Percentiles rank a stretch among this genome's conserved stretches.
These are phyloP conservation scores for Brachionus sp. DNA, from an alignment of 1,140 invertebrate genomes.

Conservation along the genomic window DNA sequence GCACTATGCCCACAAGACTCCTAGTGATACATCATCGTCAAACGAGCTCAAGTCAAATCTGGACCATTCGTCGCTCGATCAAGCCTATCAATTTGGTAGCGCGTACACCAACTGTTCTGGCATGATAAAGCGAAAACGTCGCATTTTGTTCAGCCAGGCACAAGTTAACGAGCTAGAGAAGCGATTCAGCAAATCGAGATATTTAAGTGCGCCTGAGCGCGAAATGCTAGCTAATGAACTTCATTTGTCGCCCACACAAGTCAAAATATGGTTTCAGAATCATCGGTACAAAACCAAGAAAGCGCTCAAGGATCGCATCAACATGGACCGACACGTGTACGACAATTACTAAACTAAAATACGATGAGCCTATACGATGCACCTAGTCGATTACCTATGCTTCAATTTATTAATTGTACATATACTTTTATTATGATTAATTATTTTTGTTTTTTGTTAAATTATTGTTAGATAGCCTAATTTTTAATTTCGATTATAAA, in stretches of 20 bases:
- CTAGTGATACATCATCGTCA: not conserved
- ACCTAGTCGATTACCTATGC: not conserved
- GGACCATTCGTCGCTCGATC: not conserved
- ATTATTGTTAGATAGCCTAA: slow-evolving; percentile 1
- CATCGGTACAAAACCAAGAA: slow-evolving; percentile 65
- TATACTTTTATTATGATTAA: not conserved
- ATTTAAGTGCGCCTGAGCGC: slow-evolving; percentile 87
- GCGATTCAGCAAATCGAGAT: slow-evolving; percentile 87
- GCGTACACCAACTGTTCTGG: not conserved
- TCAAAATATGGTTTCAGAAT: slow-evolving; percentile 95
- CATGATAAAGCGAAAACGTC: slow-evolving; percentile 75
- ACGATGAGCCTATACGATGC: not conserved
- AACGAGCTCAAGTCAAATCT: not conserved
- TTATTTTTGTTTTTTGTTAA: not conserved
- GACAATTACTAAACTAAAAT: not conserved
- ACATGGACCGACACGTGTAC: not conserved
- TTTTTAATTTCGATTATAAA: not conserved
- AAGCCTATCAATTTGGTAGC: not conserved
- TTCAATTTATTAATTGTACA: not conserved
- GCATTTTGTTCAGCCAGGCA: slow-evolving; percentile 93
- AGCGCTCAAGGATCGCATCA: slow-evolving; percentile 38
- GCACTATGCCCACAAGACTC: not conserved
- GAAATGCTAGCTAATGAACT: slow-evolving; percentile 90
- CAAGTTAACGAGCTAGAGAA: slow-evolving; percentile 93
- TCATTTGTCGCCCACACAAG: slow-evolving; percentile 85